Evolutionary conservation across 2,113 vertebrate genomes (phyloP), one percentile per base, ranked within the genome.

Genomic region (Numenius arquata): DNA sequence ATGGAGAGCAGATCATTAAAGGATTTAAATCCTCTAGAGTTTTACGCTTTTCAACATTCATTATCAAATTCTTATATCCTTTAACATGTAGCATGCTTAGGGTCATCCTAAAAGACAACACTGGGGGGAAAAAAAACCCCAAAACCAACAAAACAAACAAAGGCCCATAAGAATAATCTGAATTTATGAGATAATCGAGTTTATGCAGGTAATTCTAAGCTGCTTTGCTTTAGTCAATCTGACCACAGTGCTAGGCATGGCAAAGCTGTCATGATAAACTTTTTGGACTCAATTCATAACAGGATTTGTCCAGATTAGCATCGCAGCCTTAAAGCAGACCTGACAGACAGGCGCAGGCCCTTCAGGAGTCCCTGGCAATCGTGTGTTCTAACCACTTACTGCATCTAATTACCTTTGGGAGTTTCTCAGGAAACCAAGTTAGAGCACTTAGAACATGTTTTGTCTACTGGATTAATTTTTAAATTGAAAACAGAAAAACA

Each of bases 271-370:
- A 72, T 8, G 17, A 79, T 75, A 68, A 91, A 93, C 21, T 89
- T 90, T 84, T 70, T 62, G 53, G 77, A 79, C 41, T 86, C 45
- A 9, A 15, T 85, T 87, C 38, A 2, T 76, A 95, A 71, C 41
- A 85, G 86, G 77, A 92, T 95, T 96, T 87, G 56, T 79, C 70
- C 38, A 89, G 90, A 92, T 96, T 95, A 93, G 71, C 2, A 6
- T 62, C 65, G 48, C 43, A 91, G 81, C 81, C 85, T 89, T 79
- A 79, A 82, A 73, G 85, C 53, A 89, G 63, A 66, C 58, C 36
- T 84, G 77, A 72, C 47, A 65, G 90, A 73, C 55, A 61, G 45
- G 47, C 6, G 0, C 52, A 52, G 53, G 50, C 70, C 53, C 38
- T 72, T 81, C 40, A 65, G 3, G 4, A 79, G 26, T 43, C 61